Conservation (phyloP, 2,113 vertebrate species). For the Oophaga pumilio region DNA sequence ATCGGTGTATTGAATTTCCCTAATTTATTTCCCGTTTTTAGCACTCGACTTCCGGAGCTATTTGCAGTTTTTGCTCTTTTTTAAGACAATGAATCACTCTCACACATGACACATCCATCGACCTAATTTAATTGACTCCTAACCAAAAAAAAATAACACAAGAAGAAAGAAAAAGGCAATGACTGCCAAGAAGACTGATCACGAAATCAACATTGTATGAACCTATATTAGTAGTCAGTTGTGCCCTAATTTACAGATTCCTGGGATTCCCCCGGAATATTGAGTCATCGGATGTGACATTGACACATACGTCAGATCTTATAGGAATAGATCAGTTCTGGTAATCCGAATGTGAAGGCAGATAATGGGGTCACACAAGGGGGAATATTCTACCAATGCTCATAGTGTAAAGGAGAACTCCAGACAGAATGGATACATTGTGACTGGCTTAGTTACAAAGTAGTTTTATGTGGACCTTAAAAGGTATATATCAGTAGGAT, state of each 20-base stretch:
- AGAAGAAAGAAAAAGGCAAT: neutral
- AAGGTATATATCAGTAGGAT: too few species aligned
- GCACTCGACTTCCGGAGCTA: neutral
- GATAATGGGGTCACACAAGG: neutral
- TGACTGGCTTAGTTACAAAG: too few species aligned
- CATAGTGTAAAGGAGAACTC: too few species aligned
- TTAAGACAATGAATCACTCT: conserved; percentile 27
- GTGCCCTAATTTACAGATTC: neutral
- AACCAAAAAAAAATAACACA: neutral
- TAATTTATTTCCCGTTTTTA: neutral
- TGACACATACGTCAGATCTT: neutral
- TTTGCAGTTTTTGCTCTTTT: neutral
- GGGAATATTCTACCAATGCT: neutral
- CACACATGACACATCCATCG: conserved; percentile 14
- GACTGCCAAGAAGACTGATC: conserved; percentile 25
- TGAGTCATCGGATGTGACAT: neutral
- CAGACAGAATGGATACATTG: too few species aligned
- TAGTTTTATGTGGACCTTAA: too few species aligned
- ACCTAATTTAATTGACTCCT: conserved; percentile 22
- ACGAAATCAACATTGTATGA: conserved; percentile 4
- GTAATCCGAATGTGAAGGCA: neutral
- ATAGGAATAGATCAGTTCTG: neutral
- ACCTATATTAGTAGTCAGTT: conserved; percentile 22
- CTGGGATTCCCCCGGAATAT: neutral
- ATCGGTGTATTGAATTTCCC: neutral